Percentiles rank a stretch among this genome's conserved stretches.
Conservation (phyloP, 2,888 invertebrate genomes). For the Macrophya annulata region DNA sequence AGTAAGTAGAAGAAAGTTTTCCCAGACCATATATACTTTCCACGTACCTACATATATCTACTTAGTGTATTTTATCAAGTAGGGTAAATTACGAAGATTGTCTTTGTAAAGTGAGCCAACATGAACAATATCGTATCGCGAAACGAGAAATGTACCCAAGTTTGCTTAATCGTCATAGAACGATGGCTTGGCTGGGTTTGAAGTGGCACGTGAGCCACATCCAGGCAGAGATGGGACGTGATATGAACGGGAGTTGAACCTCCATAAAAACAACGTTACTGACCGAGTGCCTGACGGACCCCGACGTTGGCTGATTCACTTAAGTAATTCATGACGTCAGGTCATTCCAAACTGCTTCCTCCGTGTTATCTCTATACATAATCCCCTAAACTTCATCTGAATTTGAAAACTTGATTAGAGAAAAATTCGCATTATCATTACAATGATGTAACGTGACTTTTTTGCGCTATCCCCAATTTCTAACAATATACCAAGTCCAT, state of each 20-base stretch:
- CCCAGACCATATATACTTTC: not conserved
- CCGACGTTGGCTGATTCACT: slow-evolving; percentile 6
- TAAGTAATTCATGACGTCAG: not conserved
- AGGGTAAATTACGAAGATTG: not conserved
- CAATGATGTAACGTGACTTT: not conserved
- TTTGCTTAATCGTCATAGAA: slow-evolving; percentile 14
- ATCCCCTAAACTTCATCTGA: not conserved
- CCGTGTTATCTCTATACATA: not conserved
- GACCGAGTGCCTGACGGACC: slow-evolving; percentile 13
- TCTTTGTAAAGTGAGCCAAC: not conserved
- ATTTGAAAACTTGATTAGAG: not conserved
- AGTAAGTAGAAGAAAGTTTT: not conserved
- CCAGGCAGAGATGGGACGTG: slow-evolving; percentile 15
- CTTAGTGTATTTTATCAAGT: not conserved
- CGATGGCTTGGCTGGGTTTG: slow-evolving; percentile 17
- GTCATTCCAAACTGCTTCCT: not conserved
- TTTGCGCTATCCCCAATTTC: not conserved
- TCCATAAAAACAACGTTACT: slow-evolving; percentile 15
- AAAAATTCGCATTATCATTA: not conserved
- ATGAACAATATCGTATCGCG: slow-evolving; percentile 16
- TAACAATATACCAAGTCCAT: not conserved
- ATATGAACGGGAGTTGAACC: slow-evolving; percentile 3
- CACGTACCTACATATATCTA: not conserved
- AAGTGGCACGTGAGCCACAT: slow-evolving; percentile 22
- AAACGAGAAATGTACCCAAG: not conserved